Conservation (phyloP, 2,797 vertebrate species). For the Falco rusticolus region DNA sequence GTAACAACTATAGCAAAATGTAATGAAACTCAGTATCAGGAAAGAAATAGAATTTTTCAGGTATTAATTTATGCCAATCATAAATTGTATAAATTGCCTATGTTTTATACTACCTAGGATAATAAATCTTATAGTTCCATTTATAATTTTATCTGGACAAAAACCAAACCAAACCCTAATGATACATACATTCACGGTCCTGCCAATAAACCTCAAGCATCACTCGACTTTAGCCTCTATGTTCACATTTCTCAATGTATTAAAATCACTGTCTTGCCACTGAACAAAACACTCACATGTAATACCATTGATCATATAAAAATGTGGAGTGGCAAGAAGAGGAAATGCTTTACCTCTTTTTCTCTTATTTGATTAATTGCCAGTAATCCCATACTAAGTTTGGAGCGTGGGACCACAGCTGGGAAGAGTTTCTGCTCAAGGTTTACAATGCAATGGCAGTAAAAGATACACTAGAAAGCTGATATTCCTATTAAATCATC, state of each 20-base stretch:
- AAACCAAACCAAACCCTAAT: rapidly evolving
- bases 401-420: background rate
- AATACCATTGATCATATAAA: background rate
- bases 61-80: background rate
- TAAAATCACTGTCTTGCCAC: background rate
- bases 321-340: background rate
- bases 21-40: background rate
- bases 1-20: background rate
- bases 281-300: background rate
- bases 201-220: background rate
- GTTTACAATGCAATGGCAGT: background rate
- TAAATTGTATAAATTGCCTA: background rate
- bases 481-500: background rate
- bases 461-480: background rate
- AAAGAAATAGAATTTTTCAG: background rate
- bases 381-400: background rate
- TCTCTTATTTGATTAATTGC: background rate
- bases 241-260: background rate
- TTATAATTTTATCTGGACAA: background rate
- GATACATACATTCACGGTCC: background rate
- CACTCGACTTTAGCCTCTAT: background rate
- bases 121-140: background rate
- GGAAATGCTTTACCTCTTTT: background rate
- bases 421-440: background rate
- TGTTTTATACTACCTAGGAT: background rate